Conservation (phyloP, 2,888 invertebrate genomes). For the Anticlea derivata region DNA sequence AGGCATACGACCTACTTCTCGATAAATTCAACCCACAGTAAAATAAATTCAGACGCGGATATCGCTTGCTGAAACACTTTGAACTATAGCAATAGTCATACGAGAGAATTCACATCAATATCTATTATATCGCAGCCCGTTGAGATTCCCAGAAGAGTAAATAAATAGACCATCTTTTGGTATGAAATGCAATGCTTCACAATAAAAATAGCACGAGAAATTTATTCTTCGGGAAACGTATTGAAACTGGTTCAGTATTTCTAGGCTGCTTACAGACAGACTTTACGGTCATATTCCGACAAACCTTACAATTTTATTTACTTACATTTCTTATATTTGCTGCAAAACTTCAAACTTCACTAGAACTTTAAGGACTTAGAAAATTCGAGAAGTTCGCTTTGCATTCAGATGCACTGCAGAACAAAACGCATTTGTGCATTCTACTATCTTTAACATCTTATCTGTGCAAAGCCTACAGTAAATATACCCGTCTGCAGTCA, state of each 20-base stretch:
- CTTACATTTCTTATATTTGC: no score
- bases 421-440: not conserved
- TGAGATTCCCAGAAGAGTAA: constrained; percentile 29
- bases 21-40: no score
- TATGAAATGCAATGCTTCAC: constrained; percentile 35
- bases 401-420: not conserved
- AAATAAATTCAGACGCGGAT: no score
- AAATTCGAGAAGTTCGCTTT: no score
- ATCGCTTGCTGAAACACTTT: not conserved
- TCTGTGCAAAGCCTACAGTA: not conserved
- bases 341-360: not conserved
- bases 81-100: not conserved
- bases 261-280: not conserved
- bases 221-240: constrained; percentile 27
- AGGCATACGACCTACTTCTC: no score
- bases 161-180: constrained; percentile 43
- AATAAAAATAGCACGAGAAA: constrained; percentile 28
- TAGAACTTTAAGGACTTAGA: not conserved
- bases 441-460: not conserved
- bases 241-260: constrained; percentile 16
- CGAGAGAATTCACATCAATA: constrained; percentile 9
- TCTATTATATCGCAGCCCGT: constrained; percentile 3
- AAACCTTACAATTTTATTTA: no score
- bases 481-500: no score
- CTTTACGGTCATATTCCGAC: not conserved